Evolutionary conservation across 2,797 vertebrate genomes (phyloP).

Genomic region (Schizopygopsis malacanthus): DNA sequence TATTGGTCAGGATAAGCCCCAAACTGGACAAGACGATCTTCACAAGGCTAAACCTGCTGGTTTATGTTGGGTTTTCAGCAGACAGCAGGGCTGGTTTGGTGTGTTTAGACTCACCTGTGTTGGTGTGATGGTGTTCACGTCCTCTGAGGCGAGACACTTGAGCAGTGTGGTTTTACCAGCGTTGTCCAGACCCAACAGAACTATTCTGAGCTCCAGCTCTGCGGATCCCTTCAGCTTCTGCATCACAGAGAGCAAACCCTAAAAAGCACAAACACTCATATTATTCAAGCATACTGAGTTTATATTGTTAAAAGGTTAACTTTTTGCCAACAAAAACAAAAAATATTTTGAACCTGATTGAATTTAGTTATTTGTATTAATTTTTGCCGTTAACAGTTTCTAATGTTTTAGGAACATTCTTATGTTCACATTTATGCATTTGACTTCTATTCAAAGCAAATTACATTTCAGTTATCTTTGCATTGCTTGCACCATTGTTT

Average conservation of each 20-base stretch:
- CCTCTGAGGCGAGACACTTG: slow-evolving; percentile 73
- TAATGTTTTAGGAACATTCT: neutral
- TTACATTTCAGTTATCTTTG: neutral
- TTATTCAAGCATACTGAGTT: neutral
- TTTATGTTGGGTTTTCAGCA: neutral
- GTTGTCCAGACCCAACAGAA: slow-evolving; percentile 78
- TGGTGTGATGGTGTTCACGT: slow-evolving; percentile 77
- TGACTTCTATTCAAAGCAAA: neutral
- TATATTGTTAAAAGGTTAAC: neutral
- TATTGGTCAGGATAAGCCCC: neutral
- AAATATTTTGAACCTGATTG: neutral
- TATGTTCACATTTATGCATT: neutral
- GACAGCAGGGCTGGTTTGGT: neutral
- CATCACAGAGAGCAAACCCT: slow-evolving; percentile 76
- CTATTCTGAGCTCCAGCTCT: slow-evolving; percentile 71
- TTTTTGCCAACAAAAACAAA: neutral
- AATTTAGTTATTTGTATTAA: neutral
- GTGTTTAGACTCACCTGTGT: slow-evolving; percentile 69
- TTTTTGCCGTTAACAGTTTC: neutral
- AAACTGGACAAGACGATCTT: neutral
- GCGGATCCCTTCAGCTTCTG: slow-evolving; percentile 70
- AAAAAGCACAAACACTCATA: neutral
- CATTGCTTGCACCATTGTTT: too few species aligned
- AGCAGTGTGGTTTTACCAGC: slow-evolving; percentile 77
- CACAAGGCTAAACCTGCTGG: neutral